phyloP scores from a whole-genome alignment of 2,888 invertebrate genomes.

The Ochropleura leucogaster region DNA sequence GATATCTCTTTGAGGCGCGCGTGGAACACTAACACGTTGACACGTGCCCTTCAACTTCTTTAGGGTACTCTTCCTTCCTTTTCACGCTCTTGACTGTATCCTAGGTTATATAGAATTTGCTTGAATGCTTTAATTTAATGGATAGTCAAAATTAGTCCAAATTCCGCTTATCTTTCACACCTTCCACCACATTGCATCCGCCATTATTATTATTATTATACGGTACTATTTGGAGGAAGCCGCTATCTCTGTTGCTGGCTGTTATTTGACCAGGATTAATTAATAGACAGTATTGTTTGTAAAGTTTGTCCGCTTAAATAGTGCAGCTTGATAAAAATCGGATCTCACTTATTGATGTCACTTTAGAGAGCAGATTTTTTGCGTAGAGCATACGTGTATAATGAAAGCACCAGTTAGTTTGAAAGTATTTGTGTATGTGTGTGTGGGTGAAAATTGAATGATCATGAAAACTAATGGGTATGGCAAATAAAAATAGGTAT shows the following conservation, averaged over 20 bases:
- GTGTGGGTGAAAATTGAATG: no score
- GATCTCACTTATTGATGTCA: no score
- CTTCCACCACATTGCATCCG: conserved; percentile 28
- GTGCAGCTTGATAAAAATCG: not conserved
- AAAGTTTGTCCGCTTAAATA: not conserved
- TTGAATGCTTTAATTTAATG: not conserved
- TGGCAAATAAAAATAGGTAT: not conserved
- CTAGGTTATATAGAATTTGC: not conserved
- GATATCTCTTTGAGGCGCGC: no score
- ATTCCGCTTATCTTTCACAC: conserved; percentile 27
- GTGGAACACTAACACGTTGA: no score
- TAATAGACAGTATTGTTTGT: conserved; percentile 39
- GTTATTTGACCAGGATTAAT: conserved; percentile 61
- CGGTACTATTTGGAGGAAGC: conserved; percentile 28
- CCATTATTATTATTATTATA: conserved; percentile 49
- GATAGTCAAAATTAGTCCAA: not conserved
- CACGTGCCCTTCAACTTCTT: no score
- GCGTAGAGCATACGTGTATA: not conserved
- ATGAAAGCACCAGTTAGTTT: no score
- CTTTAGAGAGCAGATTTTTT: not conserved
- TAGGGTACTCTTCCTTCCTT: no score
- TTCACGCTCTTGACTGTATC: not conserved
- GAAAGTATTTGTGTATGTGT: no score
- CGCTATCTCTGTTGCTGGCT: conserved; percentile 57
- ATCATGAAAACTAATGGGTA: not conserved